Base-by-base conservation (phyloP, 2,113 vertebrate genomes). In the Salvelinus namaycush region DNA sequence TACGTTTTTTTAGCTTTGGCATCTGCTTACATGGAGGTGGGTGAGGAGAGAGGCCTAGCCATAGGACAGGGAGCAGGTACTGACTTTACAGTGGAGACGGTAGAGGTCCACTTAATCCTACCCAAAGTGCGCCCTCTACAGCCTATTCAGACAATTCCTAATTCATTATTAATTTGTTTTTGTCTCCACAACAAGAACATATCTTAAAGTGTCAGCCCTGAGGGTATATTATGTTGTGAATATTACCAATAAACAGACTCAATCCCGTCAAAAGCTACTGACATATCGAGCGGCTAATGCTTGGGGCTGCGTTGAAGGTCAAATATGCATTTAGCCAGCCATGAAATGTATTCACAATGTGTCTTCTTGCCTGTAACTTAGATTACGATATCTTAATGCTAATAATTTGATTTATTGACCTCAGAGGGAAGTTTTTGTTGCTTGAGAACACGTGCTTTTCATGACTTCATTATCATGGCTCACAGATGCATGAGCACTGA, bases 341-440 rank as follows among this genome's bases (percentile, higher is more conserved):
- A 85, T 84, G 85, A 87, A 89, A 88, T 84, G 64, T 86, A 88
- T 79, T 82, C 83, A 83, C 80, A 83, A 80, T 81, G 75, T 78
- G 87, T 16, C 34, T 24, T 24, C 22, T 9, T 22, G 26, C 29
- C 29, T 62, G 18, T n/a, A 16, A 73, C 83, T 77, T 74, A 81
- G 85, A 89, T 82, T 78, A 86, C 89, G 89, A 91, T 86, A 83
- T 89, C 82, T 82, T 86, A 79, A 86, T 84, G 83, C 85, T 88
- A 91, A 92, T 91, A 75, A 82, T 54, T 62, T 88, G 86, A 91
- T 91, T 88, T 90, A 87, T 83, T 86, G 83, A 89, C 80, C 88
- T 82, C 73, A 20, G 51, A 34, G 54, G 4, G n/a, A 29, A 48
- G 39, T 22, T 66, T 76, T 26, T 59, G 27, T 59, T 7, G 24